Evolutionary conservation across 1,140 invertebrate species (phyloP), one percentile per base, ranked within the genome.

Genomic region (Drosophila subpulchrella): DNA sequence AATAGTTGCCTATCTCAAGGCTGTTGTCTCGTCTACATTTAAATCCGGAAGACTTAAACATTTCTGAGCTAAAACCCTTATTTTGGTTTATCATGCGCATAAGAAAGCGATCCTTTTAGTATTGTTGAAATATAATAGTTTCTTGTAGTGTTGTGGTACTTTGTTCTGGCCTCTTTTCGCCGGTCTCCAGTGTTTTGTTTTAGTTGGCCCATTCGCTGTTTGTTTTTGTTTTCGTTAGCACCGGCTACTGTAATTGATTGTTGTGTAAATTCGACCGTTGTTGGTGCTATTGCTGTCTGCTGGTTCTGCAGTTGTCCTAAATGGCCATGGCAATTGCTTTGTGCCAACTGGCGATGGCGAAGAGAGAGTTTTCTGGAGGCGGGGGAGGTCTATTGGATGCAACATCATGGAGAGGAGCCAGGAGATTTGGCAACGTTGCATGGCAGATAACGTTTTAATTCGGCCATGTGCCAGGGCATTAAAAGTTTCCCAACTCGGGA

Each of bases 391-490:
- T 78, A 63, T 55, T 66, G 48, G 58, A 63, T 60, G 54, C 47
- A 42, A 34, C 63, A 50, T 61, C 41, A 48, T 46, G 53, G 70
- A 34, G 51, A 30, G 70, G 51, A 56, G 41, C 39, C 60, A 41
- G 60, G 54, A 62, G 50, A 44, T 75, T 76, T 76, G 73, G 73
- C 73, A 76, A 58, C 61, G 55, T 54, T 76, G 61, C 62, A 66
- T 67, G 54, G 41, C 53, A 76, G 73, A 76, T 76, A 76, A 76
- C 61, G 54, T 51, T 86, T 86, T 75, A 38, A 85, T 85, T 81
- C 76, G 81, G 73, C 73, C 80, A 78, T 78, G 65, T 81, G 78
- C 78, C 78, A 85, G 72, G 47, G 65, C 83, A 82, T 85, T 75
- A 74, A 86, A 77, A 81, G 74, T 82, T 78, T 78, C 32, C 38